phyloP scores from a whole-genome alignment of 2,888 invertebrate species.

The Mesochorus sp. region DNA sequence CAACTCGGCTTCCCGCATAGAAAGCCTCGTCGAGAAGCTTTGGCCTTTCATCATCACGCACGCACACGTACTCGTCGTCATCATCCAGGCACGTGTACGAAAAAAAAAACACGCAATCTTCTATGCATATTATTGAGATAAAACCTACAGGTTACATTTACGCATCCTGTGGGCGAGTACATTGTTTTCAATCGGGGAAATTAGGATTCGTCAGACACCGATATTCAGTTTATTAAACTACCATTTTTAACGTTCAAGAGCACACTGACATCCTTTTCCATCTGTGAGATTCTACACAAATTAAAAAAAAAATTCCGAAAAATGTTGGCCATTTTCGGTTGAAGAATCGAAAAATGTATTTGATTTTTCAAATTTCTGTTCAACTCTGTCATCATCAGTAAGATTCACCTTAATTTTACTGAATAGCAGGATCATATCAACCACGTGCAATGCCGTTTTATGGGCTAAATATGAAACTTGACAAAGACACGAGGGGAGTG shows the following conservation, averaged over 20 bases:
- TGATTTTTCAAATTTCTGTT: neutral
- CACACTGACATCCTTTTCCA: no score
- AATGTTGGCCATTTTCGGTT: neutral
- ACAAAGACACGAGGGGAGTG: conserved; percentile 62
- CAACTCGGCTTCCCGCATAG: neutral
- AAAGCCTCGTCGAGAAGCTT: neutral
- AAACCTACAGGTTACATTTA: no score
- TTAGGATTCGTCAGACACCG: no score
- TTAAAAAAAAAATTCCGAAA: neutral
- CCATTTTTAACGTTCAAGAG: no score
- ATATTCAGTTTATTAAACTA: no score
- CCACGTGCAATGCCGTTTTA: conserved; percentile 37
- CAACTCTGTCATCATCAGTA: conserved; percentile 27
- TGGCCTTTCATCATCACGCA: conserved; percentile 41
- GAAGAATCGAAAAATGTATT: neutral
- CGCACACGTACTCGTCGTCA: conserved; percentile 48
- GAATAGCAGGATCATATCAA: neutral
- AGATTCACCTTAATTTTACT: conserved; percentile 12
- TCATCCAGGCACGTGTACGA: conserved; percentile 52
- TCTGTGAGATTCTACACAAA: neutral
- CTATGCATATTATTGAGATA: neutral
- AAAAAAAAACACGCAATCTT: conserved; percentile 41
- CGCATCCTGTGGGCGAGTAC: no score
- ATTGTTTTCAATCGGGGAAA: no score
- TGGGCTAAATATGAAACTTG: neutral